phyloP scores from a whole-genome alignment of 2,888 invertebrate species.

The Melanostoma scalare region DNA sequence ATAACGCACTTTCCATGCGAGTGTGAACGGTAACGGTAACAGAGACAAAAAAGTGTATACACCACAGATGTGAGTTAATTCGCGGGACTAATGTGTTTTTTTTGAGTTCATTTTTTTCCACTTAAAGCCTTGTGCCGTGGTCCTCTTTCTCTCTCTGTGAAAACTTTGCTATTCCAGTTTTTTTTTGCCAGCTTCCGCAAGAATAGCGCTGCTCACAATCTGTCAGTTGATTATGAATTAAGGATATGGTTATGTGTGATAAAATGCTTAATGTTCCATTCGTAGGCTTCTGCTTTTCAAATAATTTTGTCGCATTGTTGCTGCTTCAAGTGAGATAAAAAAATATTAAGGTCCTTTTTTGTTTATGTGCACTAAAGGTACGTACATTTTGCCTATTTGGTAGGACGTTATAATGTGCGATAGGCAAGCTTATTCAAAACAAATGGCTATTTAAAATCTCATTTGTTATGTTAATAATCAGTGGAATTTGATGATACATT shows the following conservation, averaged over 20 bases:
- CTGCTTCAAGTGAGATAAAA: conserved; percentile 58
- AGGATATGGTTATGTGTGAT: conserved; percentile 64
- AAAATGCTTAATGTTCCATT: conserved; percentile 50
- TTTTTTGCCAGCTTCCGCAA: conserved; percentile 61
- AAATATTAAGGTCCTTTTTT: conserved; percentile 25
- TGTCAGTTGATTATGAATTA: conserved; percentile 67
- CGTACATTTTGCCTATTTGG: not conserved
- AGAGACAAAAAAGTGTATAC: conserved; percentile 6
- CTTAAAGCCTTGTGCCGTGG: not conserved
- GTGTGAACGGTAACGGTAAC: conserved; percentile 2
- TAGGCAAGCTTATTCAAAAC: conserved; percentile 18
- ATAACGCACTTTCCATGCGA: conserved; percentile 45
- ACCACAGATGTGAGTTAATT: conserved; percentile 71
- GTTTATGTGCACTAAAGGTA: conserved; percentile 29
- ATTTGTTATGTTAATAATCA: conserved; percentile 47
- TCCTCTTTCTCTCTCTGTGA: conserved; percentile 7
- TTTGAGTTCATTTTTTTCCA: conserved; percentile 33
- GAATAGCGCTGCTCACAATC: conserved; percentile 63
- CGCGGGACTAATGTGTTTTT: conserved; percentile 66
- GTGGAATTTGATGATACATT: conserved; percentile 36
- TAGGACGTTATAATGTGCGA: not conserved
- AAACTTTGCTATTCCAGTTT: conserved; percentile 17
- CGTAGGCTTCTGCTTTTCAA: conserved; percentile 7
- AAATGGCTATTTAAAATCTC: conserved; percentile 45
- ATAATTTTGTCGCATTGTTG: conserved; percentile 41